Evolutionary conservation across 2,888 invertebrate genomes (phyloP), one percentile per base, ranked within the genome.

Genomic region (Rhamphomyia laevipes): DNA sequence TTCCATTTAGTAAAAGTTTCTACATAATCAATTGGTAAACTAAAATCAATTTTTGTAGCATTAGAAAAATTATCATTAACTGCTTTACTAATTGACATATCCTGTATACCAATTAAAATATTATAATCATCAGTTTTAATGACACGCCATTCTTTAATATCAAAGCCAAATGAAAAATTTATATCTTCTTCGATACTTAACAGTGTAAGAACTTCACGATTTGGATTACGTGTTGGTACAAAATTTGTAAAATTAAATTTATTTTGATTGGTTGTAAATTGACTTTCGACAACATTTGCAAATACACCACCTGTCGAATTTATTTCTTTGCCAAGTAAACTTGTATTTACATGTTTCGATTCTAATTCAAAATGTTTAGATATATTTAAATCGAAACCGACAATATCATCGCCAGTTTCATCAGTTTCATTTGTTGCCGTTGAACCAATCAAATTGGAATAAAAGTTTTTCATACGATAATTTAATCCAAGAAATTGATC

Each of bases 71-170:
- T 53, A 45, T 58, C 62, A 21, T 45, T 53, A 30, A 43, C 46
- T 7, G 17, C 33, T 1, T 53, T 43, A 23, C 57, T 60, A 10
- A 68, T 45, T 2, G 64, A 41, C 13, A 70, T 42, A 38, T 60
- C 58, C 1, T 42, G 38, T 2, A 59, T 53, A 1, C 69, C 70
- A 43, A 68, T 59, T 17, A 67, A 57, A 41, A 61, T 64, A 13
- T 58, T 57, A n/a, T 55, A 52, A 2, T 58, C 59, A 37, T 60
- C 54, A 33, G 63, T 60, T 15, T 58, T 49, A 9, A 67, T 47
- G 21, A 63, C 57, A 38, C 60, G 52, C 71, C 71, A 70, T 30
- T 60, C 58, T 3, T 54, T 48, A 4, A 70, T 63, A 45, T 62
- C 61, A 1, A 52, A 55, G 9, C 63, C 65, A 9, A 62, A 51